Evolutionary conservation across 2,113 vertebrate species (phyloP).

Genomic region (Ibidorhyncha struthersii): DNA sequence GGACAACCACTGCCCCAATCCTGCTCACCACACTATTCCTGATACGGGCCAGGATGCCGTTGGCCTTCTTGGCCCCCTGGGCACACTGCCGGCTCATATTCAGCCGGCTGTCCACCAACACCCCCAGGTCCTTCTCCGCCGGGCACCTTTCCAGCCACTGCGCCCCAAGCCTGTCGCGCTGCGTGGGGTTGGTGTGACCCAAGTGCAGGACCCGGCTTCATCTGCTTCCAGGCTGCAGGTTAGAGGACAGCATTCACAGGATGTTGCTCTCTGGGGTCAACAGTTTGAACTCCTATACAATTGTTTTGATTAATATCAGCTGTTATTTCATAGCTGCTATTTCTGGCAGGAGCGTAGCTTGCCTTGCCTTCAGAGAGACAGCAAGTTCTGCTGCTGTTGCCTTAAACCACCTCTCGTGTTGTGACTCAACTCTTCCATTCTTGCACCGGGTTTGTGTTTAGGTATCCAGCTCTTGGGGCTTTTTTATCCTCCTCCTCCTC

Average conservation of each 20-base stretch:
- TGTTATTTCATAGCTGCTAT: not conserved
- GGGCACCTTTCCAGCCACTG: too few species aligned
- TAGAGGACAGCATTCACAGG: not conserved
- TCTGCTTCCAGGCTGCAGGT: not conserved
- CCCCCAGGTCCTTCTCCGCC: too few species aligned
- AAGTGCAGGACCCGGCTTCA: fast-evolving
- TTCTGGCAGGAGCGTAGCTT: not conserved
- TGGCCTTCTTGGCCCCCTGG: too few species aligned
- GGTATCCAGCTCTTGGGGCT: fast-evolving
- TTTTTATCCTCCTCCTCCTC: not conserved
- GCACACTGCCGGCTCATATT: too few species aligned
- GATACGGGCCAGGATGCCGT: too few species aligned
- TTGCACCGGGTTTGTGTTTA: not conserved
- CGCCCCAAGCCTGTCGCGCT: too few species aligned
- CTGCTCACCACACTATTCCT: too few species aligned
- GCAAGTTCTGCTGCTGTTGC: not conserved
- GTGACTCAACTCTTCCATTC: not conserved
- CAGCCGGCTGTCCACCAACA: too few species aligned
- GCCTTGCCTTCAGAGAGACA: not conserved
- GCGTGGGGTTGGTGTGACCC: too few species aligned
- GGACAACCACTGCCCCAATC: too few species aligned
- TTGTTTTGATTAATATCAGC: not conserved
- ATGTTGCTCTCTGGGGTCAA: not conserved
- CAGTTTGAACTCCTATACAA: not conserved
- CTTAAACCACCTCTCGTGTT: not conserved